Base-by-base conservation (phyloP, 2,797 vertebrate species). In the Neoniphon sammara region DNA sequence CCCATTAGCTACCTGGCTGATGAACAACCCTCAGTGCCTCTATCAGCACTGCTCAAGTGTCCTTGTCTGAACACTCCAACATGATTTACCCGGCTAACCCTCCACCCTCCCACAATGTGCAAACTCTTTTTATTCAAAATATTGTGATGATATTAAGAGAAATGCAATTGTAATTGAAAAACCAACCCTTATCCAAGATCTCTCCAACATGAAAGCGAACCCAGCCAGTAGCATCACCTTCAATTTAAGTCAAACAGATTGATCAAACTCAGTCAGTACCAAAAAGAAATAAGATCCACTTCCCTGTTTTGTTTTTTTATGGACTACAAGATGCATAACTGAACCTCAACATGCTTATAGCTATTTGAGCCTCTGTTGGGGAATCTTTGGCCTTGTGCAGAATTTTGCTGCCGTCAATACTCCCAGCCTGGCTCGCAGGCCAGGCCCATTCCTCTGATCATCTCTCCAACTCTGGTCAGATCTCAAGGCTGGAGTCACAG, bases 1-100 rank as follows among this genome's bases (percentile, higher is more conserved):
- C 83, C 86, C 82, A 69, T 85, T 76, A 88, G 84, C 82, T 86
- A 84, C 78, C 74, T 77, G 85, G 50, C 75, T 79, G 75, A 84
- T 56, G 57, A 88, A 82, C 69, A 64, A 68, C 66, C 63, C 78
- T 83, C 60, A 81, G 83, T 62, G 79, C 52, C 52, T 82, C 64
- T 58, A 62, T 81, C 66, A 59, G 62, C 60, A 58, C 56, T 66
- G 64, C 73, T 12, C 20, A 73, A 81, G 83, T 39, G 78, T 81
- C 42, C 62, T 83, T 65, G 17, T 81, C 70, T 57, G 53, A 78
- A 71, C 77, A 73, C 70, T 66, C 57, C 69, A 57, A 50, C 53
- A 70, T 61, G 46, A 69, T 73, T 65, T 53, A 55, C 25, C 66
- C 54, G 36, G 30, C 21, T 49, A 27, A 23, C 31, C 23, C 54